Evolutionary conservation across 2,797 vertebrate genomes (phyloP), one percentile per base, ranked within the genome.

Genomic region (Ptychobarbus kaznakovi): DNA sequence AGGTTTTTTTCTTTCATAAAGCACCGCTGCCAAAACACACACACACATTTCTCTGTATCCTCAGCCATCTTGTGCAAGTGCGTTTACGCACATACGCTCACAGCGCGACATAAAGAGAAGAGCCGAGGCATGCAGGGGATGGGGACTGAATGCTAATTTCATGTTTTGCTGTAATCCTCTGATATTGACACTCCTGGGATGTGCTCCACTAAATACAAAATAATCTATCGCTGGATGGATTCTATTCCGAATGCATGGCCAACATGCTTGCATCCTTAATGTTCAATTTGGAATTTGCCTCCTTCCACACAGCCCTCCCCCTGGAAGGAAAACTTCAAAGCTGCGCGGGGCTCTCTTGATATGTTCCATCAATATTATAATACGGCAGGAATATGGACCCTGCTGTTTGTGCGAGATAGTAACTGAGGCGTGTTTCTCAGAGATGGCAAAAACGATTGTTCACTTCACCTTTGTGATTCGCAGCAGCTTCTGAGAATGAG

Each of bases 161-260:
- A 90, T 95, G 94, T 95, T 96, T 95, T 95, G 93, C 94, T 94
- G 92, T 95, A 95, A 95, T 96, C 94, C 94, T 95, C 94, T 95
- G 95, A 95, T 96, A 95, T 94, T 94, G 94, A 95, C 94, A 95
- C 95, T 95, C 94, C 92, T 95, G 95, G 94, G 95, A 96, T 93
- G 95, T 95, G 95, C 94, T 95, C 95, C 92, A 95, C 93, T 95
- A 95, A 95, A 95, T 95, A 95, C 92, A 94, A 95, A 95, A 95
- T 95, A 95, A 95, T 95, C 93, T 95, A 93, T 95, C 95, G 94
- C 95, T 94, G 93, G 94, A 94, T 94, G 94, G 94, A 95, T 95
- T 93, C 93, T 91, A 92, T 94, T 95, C 92, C 93, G 91, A 93
- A 94, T 93, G 92, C 94, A 93, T 89, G 91, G 94, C 93, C 94